Evolutionary conservation across 2,113 vertebrate genomes (phyloP), one percentile per base, ranked within the genome.

Genomic region (Amphiprion percula): DNA sequence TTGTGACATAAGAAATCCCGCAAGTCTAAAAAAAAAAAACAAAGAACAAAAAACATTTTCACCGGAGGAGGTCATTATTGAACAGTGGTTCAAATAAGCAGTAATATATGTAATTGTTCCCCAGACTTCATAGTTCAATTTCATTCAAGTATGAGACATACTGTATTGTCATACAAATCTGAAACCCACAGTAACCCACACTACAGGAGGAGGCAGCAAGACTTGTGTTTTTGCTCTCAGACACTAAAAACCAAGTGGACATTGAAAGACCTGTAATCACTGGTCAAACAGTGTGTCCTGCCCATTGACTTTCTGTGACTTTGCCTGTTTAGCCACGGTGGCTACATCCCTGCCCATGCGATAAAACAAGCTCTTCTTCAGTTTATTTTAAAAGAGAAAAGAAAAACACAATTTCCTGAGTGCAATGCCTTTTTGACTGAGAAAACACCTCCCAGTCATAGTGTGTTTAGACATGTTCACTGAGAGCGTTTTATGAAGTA

Each of bases 391-490:
- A 50, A 41, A 64, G 21, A 65, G 1, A 55, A 30, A 54, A 65
- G 2, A 53, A 63, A 63, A 68, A 6, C 26, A 33, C n/a, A 19
- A n/a, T n/a, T 37, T 30, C 50, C 19, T 28, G 17, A 21, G 44
- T 46, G 47, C 37, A 23, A 2, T 23, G 33, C 1, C 12, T 46
- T 10, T 21, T 19, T 52, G 19, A 53, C 16, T 30, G 28, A 41
- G 39, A 19, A 63, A 72, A 52, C 9, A 39, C 24, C 8, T 28
- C 24, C 21, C n/a, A 71, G 61, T 73, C 54, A 55, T 0, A 53
- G 4, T 63, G 30, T 69, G 73, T 61, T 73, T 28, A 16, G 46
- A 66, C 50, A n/a, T 72, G 52, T 64, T 66, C 46, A 41, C 16
- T 24, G 15, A 47, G 10, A 65, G 12, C 10, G 49, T 72, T 61